phyloP scores from a whole-genome alignment of 53 echinoderm and acorn worm species.

The Stichopus horrens region DNA sequence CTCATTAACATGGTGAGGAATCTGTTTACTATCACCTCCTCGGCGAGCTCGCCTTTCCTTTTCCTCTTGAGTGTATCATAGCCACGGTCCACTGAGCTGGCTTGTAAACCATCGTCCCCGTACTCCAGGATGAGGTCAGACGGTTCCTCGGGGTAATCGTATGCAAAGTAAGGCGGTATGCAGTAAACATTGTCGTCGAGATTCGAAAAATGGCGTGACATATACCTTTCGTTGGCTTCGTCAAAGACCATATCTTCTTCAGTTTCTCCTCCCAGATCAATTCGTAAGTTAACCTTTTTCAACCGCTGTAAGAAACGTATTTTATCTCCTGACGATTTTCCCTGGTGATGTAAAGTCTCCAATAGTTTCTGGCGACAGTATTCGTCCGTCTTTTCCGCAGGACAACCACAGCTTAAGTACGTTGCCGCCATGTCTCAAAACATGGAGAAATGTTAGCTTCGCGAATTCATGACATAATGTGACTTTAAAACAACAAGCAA shows the following conservation, averaged over 20 bases:
- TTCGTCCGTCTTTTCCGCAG: neutral
- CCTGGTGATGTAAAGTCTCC: neutral
- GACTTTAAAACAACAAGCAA: too few species aligned
- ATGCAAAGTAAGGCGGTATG: conserved; percentile 9
- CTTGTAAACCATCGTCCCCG: neutral
- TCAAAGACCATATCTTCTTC: neutral
- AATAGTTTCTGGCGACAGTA: neutral
- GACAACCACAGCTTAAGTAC: too few species aligned
- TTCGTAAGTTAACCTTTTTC: neutral
- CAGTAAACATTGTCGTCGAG: neutral
- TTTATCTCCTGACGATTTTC: neutral
- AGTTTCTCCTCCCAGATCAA: neutral
- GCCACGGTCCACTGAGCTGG: neutral
- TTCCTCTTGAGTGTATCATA: neutral
- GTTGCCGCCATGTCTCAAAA: too few species aligned
- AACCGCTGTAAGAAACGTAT: neutral
- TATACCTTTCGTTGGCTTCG: conserved; percentile 11
- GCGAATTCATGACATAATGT: too few species aligned
- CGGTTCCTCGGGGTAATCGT: conserved; percentile 9
- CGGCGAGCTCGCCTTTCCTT: neutral
- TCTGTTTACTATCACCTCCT: neutral
- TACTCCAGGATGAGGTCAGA: neutral
- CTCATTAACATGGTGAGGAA: conserved; percentile 2
- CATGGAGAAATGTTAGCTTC: too few species aligned
- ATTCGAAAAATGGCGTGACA: conserved; percentile 17